Base-by-base conservation (phyloP, 1,140 invertebrate species). In the Drosophila ohnishii region DNA sequence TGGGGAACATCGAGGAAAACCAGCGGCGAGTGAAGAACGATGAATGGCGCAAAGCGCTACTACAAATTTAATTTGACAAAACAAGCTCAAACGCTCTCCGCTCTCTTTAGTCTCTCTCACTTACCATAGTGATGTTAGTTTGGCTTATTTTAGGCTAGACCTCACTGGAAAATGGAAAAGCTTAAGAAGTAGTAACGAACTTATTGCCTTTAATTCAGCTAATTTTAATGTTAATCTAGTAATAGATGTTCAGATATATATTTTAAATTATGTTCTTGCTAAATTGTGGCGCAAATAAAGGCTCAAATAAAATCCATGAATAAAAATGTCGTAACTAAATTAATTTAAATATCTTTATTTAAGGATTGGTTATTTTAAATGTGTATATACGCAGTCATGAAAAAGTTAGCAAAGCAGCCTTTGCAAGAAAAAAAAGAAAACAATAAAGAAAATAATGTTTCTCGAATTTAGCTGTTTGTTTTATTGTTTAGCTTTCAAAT, bases 21-120 rank as follows among this genome's bases (percentile, higher is more conserved):
- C 66, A 81, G 57, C 81, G 76, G 66, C 67, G 82, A 87, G 79
- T 76, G 79, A 79, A 77, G 70, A 87, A 87, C 79, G 80, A 82
- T 86, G 83, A 86, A 86, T 86, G 83, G 74, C 64, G 51, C 51
- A 55, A 55, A 55, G 51, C 34, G 63, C 67, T 83, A 85, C 81
- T 84, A 84, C 80, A 63, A 84, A 81, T 75, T 71, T 34, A 80
- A 61, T 78, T 87, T 87, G 78, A 87, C 78, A 73, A 79, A 87
- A 82, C 83, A 87, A 62, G 56, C 56, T 37, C 66, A n/a, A 58
- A 57, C 76, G 75, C 80, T 59, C 67, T 45, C 55, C 25, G 44
- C 58, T 48, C 47, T 34, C 14, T 44, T 45, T 45, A 48, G 32
- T 59, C 47, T 48, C 22, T 39, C 44, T 25, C 44, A 14, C 44